phyloP scores from a whole-genome alignment of 1,140 invertebrate species.

The Drosophila orosa region DNA sequence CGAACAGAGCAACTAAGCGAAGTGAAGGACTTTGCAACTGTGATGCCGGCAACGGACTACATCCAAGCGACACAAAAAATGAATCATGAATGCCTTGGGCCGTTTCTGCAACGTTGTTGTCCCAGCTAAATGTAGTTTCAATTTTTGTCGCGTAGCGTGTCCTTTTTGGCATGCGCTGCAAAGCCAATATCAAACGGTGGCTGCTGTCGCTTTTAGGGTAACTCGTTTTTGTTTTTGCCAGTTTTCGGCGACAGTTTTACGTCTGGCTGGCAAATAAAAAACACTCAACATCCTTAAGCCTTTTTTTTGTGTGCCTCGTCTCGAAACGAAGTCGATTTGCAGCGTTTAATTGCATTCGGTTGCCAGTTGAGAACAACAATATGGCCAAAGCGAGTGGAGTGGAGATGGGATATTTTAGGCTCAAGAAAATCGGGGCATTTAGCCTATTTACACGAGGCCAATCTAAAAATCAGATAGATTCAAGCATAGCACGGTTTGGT shows the following conservation, averaged over 20 bases:
- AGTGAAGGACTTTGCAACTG: constrained; percentile 17
- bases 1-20: constrained; percentile 32
- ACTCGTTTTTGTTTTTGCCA: constrained; percentile 18
- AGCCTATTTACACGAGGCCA: background rate
- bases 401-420: background rate
- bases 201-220: constrained; percentile 2
- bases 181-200: constrained; percentile 36
- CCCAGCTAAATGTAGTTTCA: constrained; percentile 47
- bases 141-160: constrained; percentile 69
- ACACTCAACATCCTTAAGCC: constrained; percentile 2
- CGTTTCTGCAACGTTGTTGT: constrained; percentile 20
- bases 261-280: constrained; percentile 30
- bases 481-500: too few relatives aligned
- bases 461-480: background rate
- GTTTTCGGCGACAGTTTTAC: constrained; percentile 51
- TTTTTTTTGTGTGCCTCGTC: background rate
- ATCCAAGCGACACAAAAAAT: constrained; percentile 41
- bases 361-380: constrained; percentile 15
- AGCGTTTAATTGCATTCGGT: constrained; percentile 27
- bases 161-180: constrained; percentile 47
- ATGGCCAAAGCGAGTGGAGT: background rate
- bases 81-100: constrained; percentile 20
- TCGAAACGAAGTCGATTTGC: background rate
- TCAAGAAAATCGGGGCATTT: background rate
- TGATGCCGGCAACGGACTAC: constrained; percentile 26